Evolutionary conservation across 2,888 invertebrate species (phyloP).

Genomic region (Cybosia mesomella): DNA sequence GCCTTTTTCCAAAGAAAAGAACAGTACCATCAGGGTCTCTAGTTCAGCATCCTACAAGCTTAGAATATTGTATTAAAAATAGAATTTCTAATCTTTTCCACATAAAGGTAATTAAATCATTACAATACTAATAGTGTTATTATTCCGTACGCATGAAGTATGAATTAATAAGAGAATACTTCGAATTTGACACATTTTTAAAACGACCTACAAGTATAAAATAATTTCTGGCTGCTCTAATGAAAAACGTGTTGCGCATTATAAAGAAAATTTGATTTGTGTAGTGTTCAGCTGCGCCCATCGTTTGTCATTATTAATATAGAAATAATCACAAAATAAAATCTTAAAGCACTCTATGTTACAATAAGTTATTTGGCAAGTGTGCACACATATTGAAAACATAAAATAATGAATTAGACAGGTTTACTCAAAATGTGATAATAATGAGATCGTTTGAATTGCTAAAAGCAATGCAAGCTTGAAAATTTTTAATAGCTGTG

Average conservation of each 20-base stretch:
- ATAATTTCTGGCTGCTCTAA: background rate
- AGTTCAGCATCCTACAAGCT: no score
- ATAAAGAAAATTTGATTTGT: background rate
- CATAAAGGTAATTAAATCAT: no score
- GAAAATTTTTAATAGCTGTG: no score
- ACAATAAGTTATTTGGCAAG: background rate
- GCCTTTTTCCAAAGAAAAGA: no score
- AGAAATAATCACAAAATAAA: background rate
- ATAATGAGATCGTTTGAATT: no score
- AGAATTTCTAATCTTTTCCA: no score
- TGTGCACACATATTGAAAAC: background rate
- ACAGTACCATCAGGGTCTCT: no score
- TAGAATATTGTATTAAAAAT: no score
- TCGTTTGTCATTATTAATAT: background rate
- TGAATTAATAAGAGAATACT: background rate
- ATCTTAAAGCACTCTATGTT: background rate
- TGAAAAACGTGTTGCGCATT: background rate
- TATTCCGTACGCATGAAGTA: background rate
- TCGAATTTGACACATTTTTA: background rate
- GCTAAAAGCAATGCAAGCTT: no score
- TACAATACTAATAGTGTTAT: no score
- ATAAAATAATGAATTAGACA: no score
- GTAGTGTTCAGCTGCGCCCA: background rate
- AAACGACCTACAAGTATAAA: background rate
- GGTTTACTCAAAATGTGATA: no score